phyloP scores from a whole-genome alignment of 2,888 invertebrate species.

The Pharmacophagus antenor region DNA sequence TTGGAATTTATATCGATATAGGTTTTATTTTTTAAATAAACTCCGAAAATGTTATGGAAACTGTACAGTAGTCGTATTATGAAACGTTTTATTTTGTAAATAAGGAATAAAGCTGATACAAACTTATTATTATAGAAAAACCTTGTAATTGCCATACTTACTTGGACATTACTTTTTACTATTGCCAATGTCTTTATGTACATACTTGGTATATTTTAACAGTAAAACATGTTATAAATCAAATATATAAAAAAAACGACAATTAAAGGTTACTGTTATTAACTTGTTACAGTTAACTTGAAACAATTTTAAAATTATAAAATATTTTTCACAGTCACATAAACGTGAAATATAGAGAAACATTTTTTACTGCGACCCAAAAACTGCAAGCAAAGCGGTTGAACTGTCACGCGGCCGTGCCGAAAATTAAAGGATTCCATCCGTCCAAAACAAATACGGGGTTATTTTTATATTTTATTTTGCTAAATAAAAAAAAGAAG shows the following conservation, averaged over 20 bases:
- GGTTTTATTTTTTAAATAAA: too few relatives aligned
- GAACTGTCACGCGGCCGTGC: conserved; percentile 69
- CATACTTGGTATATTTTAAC: not conserved
- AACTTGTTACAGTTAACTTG: not conserved
- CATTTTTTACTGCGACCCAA: conserved; percentile 62
- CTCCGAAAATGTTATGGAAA: too few relatives aligned
- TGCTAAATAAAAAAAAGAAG: conserved; percentile 71
- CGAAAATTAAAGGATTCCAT: conserved; percentile 79
- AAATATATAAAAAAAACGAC: not conserved
- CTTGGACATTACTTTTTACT: not conserved
- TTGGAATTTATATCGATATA: too few relatives aligned
- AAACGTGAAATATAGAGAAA: conserved; percentile 57
- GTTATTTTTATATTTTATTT: conserved; percentile 80
- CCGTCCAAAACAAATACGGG: conserved; percentile 78
- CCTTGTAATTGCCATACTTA: too few relatives aligned
- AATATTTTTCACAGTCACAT: conserved; percentile 45
- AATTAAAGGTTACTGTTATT: not conserved
- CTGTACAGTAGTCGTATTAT: too few relatives aligned
- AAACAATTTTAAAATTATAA: conserved; percentile 36
- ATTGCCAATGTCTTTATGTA: not conserved
- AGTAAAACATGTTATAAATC: not conserved
- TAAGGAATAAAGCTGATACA: too few relatives aligned
- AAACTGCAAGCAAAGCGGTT: conserved; percentile 57
- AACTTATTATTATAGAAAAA: too few relatives aligned
- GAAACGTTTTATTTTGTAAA: too few relatives aligned